phyloP scores from a whole-genome alignment of 2,797 vertebrate genomes.

The Dermochelys coriacea region DNA sequence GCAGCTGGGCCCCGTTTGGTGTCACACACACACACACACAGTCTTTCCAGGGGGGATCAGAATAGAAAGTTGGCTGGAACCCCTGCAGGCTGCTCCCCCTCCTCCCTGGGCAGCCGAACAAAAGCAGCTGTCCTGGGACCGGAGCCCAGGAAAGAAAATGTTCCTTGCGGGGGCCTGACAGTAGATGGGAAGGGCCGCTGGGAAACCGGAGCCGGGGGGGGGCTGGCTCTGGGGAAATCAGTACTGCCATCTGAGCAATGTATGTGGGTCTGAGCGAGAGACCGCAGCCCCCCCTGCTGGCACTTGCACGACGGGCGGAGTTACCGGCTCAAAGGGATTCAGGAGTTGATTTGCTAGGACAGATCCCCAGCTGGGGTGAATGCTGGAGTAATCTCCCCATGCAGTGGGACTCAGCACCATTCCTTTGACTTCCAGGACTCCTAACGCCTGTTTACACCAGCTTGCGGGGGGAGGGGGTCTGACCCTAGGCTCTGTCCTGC shows the following conservation, averaged over 20 bases:
- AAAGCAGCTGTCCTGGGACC: not conserved
- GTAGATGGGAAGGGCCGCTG: not conserved
- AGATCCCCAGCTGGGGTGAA: not conserved
- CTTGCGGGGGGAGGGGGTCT: not conserved
- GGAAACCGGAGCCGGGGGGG: too few relatives aligned
- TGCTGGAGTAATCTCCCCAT: not conserved
- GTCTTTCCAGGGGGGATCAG: too few relatives aligned
- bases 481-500: not conserved
- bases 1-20: not conserved
- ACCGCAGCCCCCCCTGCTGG: not conserved
- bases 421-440: not conserved
- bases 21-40: too few relatives aligned
- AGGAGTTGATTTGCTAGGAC: not conserved
- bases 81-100: not conserved
- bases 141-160: not conserved
- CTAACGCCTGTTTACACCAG: too few relatives aligned
- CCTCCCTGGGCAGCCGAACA: slow-evolving; percentile 5
- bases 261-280: too few relatives aligned
- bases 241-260: too few relatives aligned
- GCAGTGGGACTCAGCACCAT: too few relatives aligned
- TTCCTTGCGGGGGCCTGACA: not conserved
- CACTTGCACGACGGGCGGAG: accelerated
- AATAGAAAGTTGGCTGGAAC: not conserved
- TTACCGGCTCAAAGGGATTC: not conserved
- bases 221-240: too few relatives aligned